These are phyloP conservation scores for Globodera rostochiensis DNA, from an alignment of 1,140 invertebrate species.

Conservation along the genomic window DNA sequence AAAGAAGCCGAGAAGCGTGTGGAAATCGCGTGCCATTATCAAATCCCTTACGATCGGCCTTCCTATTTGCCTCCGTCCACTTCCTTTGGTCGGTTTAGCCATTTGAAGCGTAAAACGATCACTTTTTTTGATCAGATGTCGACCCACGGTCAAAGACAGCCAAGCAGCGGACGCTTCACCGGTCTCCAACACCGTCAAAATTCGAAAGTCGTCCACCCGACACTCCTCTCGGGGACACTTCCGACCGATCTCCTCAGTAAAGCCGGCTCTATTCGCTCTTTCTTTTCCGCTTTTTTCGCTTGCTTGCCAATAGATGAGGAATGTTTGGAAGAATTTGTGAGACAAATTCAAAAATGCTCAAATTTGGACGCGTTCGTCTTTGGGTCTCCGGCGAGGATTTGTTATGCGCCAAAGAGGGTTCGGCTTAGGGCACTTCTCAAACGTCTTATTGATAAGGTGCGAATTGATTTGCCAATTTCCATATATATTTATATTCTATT, in stretches of 20 bases:
- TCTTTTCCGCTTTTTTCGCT: constrained; percentile 1
- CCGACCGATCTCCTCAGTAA: background rate
- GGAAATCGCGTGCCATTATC: constrained; percentile 35
- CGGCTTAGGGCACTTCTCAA: background rate
- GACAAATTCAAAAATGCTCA: background rate
- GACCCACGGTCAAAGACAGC: constrained; percentile 23
- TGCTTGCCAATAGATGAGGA: background rate
- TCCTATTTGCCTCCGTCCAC: constrained; percentile 38
- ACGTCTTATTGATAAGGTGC: background rate
- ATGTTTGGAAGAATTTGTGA: background rate
- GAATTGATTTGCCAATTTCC: background rate
- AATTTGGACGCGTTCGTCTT: background rate
- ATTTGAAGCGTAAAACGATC: background rate
- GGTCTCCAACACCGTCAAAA: background rate
- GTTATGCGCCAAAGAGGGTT: background rate
- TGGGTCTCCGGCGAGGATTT: background rate
- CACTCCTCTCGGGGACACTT: background rate
- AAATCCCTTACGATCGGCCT: constrained; percentile 38
- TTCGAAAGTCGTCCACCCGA: background rate
- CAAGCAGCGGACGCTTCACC: constrained; percentile 24
- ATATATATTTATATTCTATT: background rate
- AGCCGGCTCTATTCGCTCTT: background rate
- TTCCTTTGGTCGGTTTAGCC: constrained; percentile 34
- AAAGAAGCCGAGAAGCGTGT: constrained; percentile 34
- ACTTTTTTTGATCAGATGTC: constrained; percentile 30